These are phyloP conservation scores for Probaryconus sp. DNA, from an alignment of 1,140 invertebrate genomes.

Conservation along the genomic window DNA sequence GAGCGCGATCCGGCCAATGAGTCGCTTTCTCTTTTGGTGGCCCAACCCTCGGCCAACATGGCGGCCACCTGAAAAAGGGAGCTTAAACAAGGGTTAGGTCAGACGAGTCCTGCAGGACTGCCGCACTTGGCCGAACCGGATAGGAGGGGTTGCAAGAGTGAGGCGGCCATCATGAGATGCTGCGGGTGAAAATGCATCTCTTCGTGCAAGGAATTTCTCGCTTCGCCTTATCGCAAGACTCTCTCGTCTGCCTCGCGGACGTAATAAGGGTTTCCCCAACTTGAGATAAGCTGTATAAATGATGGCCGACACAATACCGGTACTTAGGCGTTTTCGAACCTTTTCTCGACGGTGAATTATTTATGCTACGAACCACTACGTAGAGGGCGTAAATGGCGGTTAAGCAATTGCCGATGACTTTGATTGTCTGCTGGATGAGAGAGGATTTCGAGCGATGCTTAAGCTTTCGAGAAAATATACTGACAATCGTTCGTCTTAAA, in stretches of 20 bases:
- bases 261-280: slow-evolving; percentile 52
- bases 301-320: slow-evolving; percentile 52
- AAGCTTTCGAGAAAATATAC: no score
- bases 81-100: slow-evolving; percentile 72
- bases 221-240: slow-evolving; percentile 42
- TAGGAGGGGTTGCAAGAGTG: slow-evolving; percentile 70
- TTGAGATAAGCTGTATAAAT: slow-evolving; percentile 58
- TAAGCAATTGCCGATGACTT: slow-evolving; percentile 23
- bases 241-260: slow-evolving; percentile 39
- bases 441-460: neutral
- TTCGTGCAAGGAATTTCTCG: slow-evolving; percentile 57
- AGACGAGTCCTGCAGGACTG: slow-evolving; percentile 65
- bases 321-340: slow-evolving; percentile 36
- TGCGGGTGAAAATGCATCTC: slow-evolving; percentile 68
- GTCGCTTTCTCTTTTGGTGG: slow-evolving; percentile 73
- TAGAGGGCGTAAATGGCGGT: slow-evolving; percentile 11
- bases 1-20: slow-evolving; percentile 70
- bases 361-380: slow-evolving; percentile 25
- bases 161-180: slow-evolving; percentile 77
- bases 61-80: slow-evolving; percentile 73
- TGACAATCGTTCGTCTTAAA: no score
- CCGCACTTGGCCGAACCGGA: slow-evolving; percentile 52
- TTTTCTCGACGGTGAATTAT: slow-evolving; percentile 32
- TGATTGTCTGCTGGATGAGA: slow-evolving; percentile 4
- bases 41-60: slow-evolving; percentile 76